Evolutionary conservation across 2,888 invertebrate species (phyloP).

Genomic region (Aspidiotus destructor): DNA sequence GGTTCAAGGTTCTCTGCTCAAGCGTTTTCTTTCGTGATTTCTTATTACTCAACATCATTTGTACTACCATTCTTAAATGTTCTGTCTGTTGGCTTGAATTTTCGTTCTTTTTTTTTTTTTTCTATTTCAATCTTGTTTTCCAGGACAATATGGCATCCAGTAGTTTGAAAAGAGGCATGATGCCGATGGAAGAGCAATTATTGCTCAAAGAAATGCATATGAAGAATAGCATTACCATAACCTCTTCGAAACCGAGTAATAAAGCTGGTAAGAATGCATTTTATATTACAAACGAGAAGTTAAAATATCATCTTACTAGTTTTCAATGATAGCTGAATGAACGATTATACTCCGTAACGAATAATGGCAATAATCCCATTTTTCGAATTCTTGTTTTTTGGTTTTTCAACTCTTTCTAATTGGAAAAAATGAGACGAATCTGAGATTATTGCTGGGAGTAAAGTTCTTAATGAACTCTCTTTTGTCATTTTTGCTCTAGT

Average conservation of each 20-base stretch:
- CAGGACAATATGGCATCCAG: conserved; percentile 12
- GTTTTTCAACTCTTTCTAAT: too few relatives aligned
- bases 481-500: too few relatives aligned
- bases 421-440: too few relatives aligned
- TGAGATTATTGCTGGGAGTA: too few relatives aligned
- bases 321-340: too few relatives aligned
- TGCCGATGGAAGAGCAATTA: conserved; percentile 20
- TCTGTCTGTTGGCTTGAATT: not conserved
- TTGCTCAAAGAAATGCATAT: conserved; percentile 22
- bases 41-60: not conserved
- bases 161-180: conserved; percentile 4
- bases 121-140: not conserved
- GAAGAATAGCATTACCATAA: conserved; percentile 19
- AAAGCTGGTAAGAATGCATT: conserved; percentile 12
- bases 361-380: too few relatives aligned
- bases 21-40: too few relatives aligned
- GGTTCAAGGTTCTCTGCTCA: too few relatives aligned
- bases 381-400: too few relatives aligned
- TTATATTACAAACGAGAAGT: not conserved
- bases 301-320: too few relatives aligned
- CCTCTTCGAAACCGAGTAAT: conserved; percentile 11
- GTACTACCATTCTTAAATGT: not conserved
- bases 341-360: too few relatives aligned
- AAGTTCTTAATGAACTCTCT: too few relatives aligned
- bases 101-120: not conserved